Percentiles rank a stretch among this genome's conserved stretches.
Conservation (phyloP, 1,140 invertebrate species). For the Neoseiulus cucumeris region DNA sequence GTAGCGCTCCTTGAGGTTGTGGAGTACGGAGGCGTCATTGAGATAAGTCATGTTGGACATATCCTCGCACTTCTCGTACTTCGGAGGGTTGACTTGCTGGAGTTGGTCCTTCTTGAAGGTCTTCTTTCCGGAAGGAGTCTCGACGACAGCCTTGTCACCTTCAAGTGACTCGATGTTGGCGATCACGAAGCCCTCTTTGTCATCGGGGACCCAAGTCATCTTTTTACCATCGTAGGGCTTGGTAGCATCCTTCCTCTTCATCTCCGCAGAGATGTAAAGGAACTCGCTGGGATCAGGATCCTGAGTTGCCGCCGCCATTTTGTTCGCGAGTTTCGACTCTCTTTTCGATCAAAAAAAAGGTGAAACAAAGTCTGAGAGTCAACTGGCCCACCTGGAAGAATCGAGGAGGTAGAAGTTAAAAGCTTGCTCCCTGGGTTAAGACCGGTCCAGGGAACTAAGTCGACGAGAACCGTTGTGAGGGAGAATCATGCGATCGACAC, state of each 20-base stretch:
- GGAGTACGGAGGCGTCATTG: conserved; percentile 86
- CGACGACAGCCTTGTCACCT: conserved; percentile 85
- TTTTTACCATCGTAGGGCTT: conserved; percentile 99
- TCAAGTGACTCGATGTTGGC: conserved; percentile 96
- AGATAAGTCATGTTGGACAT: conserved; percentile 97
- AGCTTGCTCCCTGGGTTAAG: no score
- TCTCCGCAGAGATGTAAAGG: conserved; percentile 79
- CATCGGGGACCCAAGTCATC: conserved; percentile 92
- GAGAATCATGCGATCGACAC: no score
- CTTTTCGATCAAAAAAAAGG: conserved; percentile 3
- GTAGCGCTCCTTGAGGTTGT: conserved; percentile 91
- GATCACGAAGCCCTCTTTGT: conserved; percentile 87
- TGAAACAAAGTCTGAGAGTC: conserved; percentile 10
- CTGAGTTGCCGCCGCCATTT: conserved; percentile 16
- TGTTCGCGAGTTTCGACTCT: conserved; percentile 1
- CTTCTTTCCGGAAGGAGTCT: conserved; percentile 54
- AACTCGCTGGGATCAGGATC: conserved; percentile 87
- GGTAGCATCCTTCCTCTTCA: conserved; percentile 86
- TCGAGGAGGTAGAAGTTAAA: neutral
- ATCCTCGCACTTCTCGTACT: conserved; percentile 95
- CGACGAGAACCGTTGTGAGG: no score
- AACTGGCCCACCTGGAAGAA: conserved; percentile 5
- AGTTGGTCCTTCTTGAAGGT: conserved; percentile 71
- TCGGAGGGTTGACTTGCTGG: conserved; percentile 87
- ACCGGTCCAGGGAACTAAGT: no score